Evolutionary conservation across 2,888 invertebrate genomes (phyloP), one percentile per base, ranked within the genome.

Genomic region (Sipha maydis): DNA sequence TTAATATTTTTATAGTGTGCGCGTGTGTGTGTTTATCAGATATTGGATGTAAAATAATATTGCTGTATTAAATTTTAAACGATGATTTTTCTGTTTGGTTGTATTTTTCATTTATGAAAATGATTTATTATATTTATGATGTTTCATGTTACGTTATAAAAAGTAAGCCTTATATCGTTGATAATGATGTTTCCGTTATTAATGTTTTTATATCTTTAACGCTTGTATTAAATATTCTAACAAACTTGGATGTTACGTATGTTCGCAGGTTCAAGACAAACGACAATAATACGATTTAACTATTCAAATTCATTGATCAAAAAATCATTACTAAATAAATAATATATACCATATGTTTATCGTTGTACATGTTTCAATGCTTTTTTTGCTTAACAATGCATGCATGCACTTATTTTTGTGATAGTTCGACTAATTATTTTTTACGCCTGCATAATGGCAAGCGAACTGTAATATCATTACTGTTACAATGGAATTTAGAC

Each of bases 231-330:
- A 85, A 54, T 54, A 69, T 85, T 78, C 19, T 85, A 77, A 85
- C 67, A 28, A 19, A 69, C 41, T 41, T 28, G 69, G 48, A 67
- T 69, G 9, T 85, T 67, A 77, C 41, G 48, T 88, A 25, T 88
- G 88, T 88, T 88, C 80, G 21, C 88, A 88, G 88, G 75, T 88
- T 82, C 88, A 88, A 88, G 88, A 88, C 38, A 88, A 88, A 88
- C 75, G n/a, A 88, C 80, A 67, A 48, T 88, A 88, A 88, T 41
- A 85, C 4, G 28, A 80, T 54, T 54, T 79, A 85, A 71, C 54
- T 38, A 21, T 73, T 67, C 61, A n/a, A 41, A 71, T 61, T 61
- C 41, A 25, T 79, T 75, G 28, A 80, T 73, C 80, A 56, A 80
- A 79, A 79, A n/a, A 19, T 14, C 73, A 73, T 84, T 48, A 28